Conservation (phyloP, 2,113 vertebrate genomes). For the Penelope pileata region DNA sequence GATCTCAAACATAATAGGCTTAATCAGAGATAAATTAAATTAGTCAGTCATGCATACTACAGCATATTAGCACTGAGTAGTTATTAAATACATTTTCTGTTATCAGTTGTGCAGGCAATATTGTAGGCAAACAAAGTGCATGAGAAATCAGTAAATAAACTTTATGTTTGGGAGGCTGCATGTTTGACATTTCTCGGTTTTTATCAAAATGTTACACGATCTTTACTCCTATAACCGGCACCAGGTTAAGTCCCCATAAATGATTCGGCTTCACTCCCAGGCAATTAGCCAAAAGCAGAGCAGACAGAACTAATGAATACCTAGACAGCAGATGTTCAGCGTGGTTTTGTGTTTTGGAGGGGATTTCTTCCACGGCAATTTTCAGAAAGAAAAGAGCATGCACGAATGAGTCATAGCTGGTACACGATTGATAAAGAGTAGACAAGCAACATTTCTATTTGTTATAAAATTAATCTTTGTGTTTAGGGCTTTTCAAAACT, state of each 20-base stretch:
- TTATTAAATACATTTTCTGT: slow-evolving; percentile 83
- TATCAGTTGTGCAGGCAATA: slow-evolving; percentile 77
- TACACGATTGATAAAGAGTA: slow-evolving; percentile 43
- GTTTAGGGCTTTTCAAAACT: slow-evolving; percentile 19
- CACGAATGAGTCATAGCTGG: slow-evolving; percentile 33
- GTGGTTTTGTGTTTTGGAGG: slow-evolving; percentile 49
- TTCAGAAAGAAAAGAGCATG: slow-evolving; percentile 30
- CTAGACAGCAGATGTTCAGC: slow-evolving; percentile 71
- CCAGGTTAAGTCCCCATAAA: slow-evolving; percentile 59
- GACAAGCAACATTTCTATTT: slow-evolving; percentile 21
- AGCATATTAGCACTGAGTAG: slow-evolving; percentile 80
- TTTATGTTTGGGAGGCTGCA: slow-evolving; percentile 66
- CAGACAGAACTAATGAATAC: slow-evolving; percentile 70
- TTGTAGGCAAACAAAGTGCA: slow-evolving; percentile 78
- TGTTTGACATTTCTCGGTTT: slow-evolving; percentile 45
- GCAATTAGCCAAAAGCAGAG: slow-evolving; percentile 69
- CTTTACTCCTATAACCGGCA: slow-evolving; percentile 57
- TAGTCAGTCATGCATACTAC: slow-evolving; percentile 83
- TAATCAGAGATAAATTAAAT: slow-evolving; percentile 90
- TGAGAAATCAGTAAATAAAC: slow-evolving; percentile 76
- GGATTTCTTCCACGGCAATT: slow-evolving; percentile 48
- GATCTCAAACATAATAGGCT: slow-evolving; percentile 87
- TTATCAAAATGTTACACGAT: slow-evolving; percentile 61
- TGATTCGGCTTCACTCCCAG: slow-evolving; percentile 58
- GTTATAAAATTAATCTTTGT: slow-evolving; percentile 30